These are phyloP conservation scores for Laupala kohalensis DNA, from an alignment of 1,140 invertebrate species.

Conservation along the genomic window DNA sequence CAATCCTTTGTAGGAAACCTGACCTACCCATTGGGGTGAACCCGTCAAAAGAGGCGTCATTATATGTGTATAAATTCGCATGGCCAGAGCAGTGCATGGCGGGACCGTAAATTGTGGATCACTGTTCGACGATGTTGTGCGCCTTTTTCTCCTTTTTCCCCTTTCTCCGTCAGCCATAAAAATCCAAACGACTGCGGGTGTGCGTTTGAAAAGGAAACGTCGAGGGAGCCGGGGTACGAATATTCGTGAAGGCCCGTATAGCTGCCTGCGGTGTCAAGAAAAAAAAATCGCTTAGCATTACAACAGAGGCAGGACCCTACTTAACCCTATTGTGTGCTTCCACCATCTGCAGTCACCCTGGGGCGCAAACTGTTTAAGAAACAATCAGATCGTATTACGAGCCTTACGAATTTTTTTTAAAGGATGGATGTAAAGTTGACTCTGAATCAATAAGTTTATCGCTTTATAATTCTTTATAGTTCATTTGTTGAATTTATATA, in stretches of 20 bases:
- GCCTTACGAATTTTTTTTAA: too few species aligned
- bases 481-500: too few species aligned
- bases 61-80: neutral
- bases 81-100: neutral
- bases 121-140: neutral
- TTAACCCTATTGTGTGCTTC: neutral
- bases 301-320: neutral
- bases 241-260: neutral
- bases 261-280: neutral
- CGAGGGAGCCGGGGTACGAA: neutral
- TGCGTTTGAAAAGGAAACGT: neutral
- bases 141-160: neutral
- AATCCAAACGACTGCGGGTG: neutral
- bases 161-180: neutral
- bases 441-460: too few species aligned
- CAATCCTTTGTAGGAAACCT: too few species aligned
- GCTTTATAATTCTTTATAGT: too few species aligned
- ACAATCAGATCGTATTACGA: neutral
- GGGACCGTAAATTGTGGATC: neutral
- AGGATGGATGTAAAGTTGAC: too few species aligned
- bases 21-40: neutral
- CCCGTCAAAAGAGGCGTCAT: neutral
- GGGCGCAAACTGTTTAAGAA: neutral
- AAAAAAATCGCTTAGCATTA: neutral
- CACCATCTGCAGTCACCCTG: neutral